phyloP scores from a whole-genome alignment of 2,888 invertebrate species.

The Drosophila flavopinicola region DNA sequence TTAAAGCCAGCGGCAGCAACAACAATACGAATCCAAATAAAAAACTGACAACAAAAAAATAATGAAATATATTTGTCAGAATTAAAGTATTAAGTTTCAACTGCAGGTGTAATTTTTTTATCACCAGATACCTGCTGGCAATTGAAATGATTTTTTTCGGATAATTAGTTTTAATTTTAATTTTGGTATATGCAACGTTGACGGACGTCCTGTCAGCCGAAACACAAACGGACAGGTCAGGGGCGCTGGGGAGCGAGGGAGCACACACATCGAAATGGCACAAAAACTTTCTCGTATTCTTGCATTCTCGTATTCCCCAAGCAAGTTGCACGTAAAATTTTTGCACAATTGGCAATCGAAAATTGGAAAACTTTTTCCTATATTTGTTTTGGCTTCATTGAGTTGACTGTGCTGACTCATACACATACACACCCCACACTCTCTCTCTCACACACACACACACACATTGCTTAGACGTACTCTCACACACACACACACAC shows the following conservation, averaged over 20 bases:
- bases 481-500: constrained; percentile 6
- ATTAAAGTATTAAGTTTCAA: constrained; percentile 32
- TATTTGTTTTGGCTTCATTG: constrained; percentile 79
- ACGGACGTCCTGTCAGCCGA: constrained; percentile 35
- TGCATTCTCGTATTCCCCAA: constrained; percentile 70
- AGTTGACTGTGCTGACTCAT: constrained; percentile 59
- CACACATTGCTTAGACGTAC: constrained; percentile 15
- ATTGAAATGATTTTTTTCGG: constrained; percentile 34
- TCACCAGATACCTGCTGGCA: constrained; percentile 9
- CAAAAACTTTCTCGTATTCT: constrained; percentile 64
- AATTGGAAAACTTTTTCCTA: constrained; percentile 78
- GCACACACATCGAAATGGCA: constrained; percentile 62
- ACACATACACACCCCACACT: constrained; percentile 14
- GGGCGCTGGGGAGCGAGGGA: constrained; percentile 6
- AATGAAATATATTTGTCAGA: constrained; percentile 35
- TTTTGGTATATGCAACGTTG: constrained; percentile 28
- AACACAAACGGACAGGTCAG: constrained; percentile 15
- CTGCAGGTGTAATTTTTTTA: neutral
- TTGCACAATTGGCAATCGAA: constrained; percentile 79
- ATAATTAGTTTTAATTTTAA: constrained; percentile 49
- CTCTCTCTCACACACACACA: neutral
- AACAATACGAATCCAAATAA: constrained; percentile 13
- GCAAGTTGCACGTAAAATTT: constrained; percentile 67
- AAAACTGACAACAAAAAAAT: constrained; percentile 15
- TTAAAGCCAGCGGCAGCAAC: constrained; percentile 48